A percentile compares a stretch with the other conserved stretches of the same genome.
These are phyloP conservation scores for Trypoxylon attenuatum DNA, from an alignment of 2,888 invertebrate species.

Conservation along the genomic window DNA sequence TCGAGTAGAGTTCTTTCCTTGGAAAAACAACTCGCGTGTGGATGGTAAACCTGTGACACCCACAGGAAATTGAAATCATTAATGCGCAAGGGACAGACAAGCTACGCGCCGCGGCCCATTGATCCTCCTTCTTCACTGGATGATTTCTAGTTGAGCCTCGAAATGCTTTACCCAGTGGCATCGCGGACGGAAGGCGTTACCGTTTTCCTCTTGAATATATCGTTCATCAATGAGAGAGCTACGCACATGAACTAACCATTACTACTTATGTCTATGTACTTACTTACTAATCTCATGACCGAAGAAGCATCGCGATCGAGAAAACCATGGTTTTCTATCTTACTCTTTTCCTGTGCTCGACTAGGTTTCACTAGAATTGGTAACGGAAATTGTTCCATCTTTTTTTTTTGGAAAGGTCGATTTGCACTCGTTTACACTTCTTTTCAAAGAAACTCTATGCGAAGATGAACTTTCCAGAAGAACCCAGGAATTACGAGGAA, in stretches of 20 bases:
- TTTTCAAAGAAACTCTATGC: too few species aligned
- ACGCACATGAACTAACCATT: slow-evolving; percentile 20
- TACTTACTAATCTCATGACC: background rate
- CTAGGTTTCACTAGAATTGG: slow-evolving; percentile 19
- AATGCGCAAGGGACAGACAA: slow-evolving; percentile 43
- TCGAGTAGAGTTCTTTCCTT: slow-evolving; percentile 12
- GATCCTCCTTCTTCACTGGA: slow-evolving; percentile 12
- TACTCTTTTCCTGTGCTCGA: slow-evolving; percentile 13
- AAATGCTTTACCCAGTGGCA: slow-evolving; percentile 28
- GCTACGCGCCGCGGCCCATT: slow-evolving; percentile 45
- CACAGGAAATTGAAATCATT: slow-evolving; percentile 55
- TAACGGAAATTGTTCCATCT: slow-evolving; percentile 29
- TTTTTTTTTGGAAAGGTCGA: slow-evolving; percentile 7
- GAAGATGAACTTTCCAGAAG: background rate
- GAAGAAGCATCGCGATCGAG: slow-evolving; percentile 19
- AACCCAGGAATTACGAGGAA: background rate
- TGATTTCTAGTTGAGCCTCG: slow-evolving; percentile 37
- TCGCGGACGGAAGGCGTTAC: slow-evolving; percentile 24
- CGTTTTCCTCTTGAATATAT: slow-evolving; percentile 5
- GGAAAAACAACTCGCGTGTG: slow-evolving; percentile 21
- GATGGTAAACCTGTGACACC: slow-evolving; percentile 22
- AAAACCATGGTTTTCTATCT: slow-evolving; percentile 29
- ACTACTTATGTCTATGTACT: slow-evolving; percentile 4
- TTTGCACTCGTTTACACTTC: background rate
- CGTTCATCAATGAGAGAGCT: slow-evolving; percentile 14